These are phyloP conservation scores for Thymelicus lineola DNA, from an alignment of 2,888 invertebrate species.

Conservation along the genomic window DNA sequence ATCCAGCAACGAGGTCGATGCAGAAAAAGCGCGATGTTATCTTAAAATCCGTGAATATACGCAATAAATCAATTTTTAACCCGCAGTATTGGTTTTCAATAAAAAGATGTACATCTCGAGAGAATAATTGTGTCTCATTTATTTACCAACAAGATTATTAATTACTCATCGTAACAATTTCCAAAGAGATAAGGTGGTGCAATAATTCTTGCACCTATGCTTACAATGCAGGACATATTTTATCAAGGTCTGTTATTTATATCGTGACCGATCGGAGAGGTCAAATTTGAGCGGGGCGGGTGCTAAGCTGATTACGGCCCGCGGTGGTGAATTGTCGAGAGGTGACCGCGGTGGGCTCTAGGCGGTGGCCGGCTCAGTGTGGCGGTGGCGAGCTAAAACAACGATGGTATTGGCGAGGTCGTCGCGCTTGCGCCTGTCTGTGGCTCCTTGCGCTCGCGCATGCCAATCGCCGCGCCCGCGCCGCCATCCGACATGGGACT, in stretches of 20 bases:
- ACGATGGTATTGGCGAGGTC: slow-evolving; percentile 55
- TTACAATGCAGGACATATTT: slow-evolving; percentile 43
- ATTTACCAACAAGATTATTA: slow-evolving; percentile 42
- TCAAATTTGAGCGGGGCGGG: slow-evolving; percentile 47
- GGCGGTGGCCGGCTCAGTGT: slow-evolving; percentile 42
- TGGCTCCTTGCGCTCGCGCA: background rate
- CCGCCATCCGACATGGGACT: slow-evolving; percentile 20
- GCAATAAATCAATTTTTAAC: slow-evolving; percentile 35
- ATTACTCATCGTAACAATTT: slow-evolving; percentile 44
- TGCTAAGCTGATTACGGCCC: slow-evolving; percentile 44
- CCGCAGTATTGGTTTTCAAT: slow-evolving; percentile 34
- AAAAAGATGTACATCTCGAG: slow-evolving; percentile 34
- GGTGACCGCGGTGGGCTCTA: slow-evolving; percentile 47
- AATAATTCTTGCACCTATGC: slow-evolving; percentile 46
- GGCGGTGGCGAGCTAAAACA: slow-evolving; percentile 50
- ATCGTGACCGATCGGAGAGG: slow-evolving; percentile 49
- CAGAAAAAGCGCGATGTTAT: slow-evolving; percentile 37
- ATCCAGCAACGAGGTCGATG: slow-evolving; percentile 23
- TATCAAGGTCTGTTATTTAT: slow-evolving; percentile 51
- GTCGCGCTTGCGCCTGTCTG: slow-evolving; percentile 5
- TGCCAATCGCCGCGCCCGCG: background rate
- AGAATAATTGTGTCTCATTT: slow-evolving; percentile 39
- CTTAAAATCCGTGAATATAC: slow-evolving; percentile 37
- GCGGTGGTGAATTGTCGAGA: slow-evolving; percentile 41
- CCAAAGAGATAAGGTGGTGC: slow-evolving; percentile 44